Conservation (phyloP, 2,113 vertebrate genomes). For the Nerophis ophidion region DNA sequence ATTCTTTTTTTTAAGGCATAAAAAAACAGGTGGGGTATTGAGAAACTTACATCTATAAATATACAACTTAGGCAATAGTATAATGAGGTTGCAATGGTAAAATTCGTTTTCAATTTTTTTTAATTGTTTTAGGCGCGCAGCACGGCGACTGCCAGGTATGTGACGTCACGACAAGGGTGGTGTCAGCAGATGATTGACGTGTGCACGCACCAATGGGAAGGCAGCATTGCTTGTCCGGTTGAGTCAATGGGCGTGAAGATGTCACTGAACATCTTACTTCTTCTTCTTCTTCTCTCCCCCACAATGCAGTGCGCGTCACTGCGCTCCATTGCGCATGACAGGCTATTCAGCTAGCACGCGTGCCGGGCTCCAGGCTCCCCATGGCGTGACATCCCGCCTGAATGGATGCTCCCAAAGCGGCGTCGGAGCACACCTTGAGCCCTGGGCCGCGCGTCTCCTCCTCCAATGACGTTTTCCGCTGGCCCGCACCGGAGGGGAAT, state of each 20-base stretch:
- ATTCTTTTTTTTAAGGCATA: too few relatives aligned
- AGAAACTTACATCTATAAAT: too few relatives aligned
- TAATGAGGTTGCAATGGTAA: too few relatives aligned
- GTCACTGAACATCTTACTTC: not conserved
- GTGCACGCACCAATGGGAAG: conserved; percentile 47
- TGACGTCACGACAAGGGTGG: not conserved
- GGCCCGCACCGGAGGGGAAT: conserved; percentile 50
- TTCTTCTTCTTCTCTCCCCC: not conserved
- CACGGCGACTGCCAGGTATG: not conserved
- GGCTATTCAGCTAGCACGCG: conserved; percentile 29
- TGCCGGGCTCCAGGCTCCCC: conserved; percentile 64
- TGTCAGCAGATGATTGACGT: conserved; percentile 35
- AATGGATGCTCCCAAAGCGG: conserved; percentile 73
- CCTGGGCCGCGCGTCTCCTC: conserved; percentile 45
- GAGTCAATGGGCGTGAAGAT: conserved; percentile 40
- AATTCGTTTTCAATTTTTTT: too few relatives aligned
- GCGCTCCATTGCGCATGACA: conserved; percentile 21
- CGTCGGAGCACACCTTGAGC: conserved; percentile 60
- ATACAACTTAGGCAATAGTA: too few relatives aligned
- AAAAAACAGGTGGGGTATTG: too few relatives aligned
- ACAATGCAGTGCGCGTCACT: not conserved
- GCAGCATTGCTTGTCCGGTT: conserved; percentile 23
- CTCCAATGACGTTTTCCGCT: conserved; percentile 52
- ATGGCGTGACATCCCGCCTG: conserved; percentile 76
- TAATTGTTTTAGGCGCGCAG: not conserved